Evolutionary conservation across 92 coral and sea anemone genomes (phyloP), one percentile per base, ranked within the genome.

Genomic region (Phenganax stokvisi): DNA sequence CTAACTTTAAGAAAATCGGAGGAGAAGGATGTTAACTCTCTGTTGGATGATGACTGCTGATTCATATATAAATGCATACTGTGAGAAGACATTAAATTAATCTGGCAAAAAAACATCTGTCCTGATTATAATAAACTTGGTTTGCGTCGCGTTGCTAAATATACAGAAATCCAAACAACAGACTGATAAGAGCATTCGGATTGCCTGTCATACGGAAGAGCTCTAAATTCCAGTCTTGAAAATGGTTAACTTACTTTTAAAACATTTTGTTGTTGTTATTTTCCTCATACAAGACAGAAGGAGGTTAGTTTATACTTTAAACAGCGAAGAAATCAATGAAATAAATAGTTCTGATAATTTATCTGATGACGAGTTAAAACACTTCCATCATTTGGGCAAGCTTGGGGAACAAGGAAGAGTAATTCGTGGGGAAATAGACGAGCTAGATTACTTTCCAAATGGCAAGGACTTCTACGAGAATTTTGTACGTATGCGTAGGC

Each of bases 381-480:
- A 85, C 7, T 72, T n/a, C 29, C 94, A 94, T 56, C 97, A 94
- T 80, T 72, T 87, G 29, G 91, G 85, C 79, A 88, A 90, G 71
- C 89, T 94, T 8, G 98, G 98, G 59, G 92, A 94, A 74, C 98
- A 92, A 81, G 97, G 96, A 52, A 81, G 81, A 12, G 77, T 94
- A 8, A 12, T 84, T 12, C 74, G 79, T 57, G 91, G 83, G 12
- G 84, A 76, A 51, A 81, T 94, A 30, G 98, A 94, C 56, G 98
- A 94, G 56, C 70, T 94, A 27, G 94, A 89, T 58, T 94, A 88
- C 70, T 88, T 87, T 7, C 88, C 88, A 17, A 90, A 74, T 90
- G 98, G 98, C 31, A 90, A 86, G 76, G 98, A 92, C 77, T 94
- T 94, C 69, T 94, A 94, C 70, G 72, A 85, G 7, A 91, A 94